These are phyloP conservation scores for Corbicula japonica DNA, from an alignment of 2,888 invertebrate genomes.

Conservation along the genomic window DNA sequence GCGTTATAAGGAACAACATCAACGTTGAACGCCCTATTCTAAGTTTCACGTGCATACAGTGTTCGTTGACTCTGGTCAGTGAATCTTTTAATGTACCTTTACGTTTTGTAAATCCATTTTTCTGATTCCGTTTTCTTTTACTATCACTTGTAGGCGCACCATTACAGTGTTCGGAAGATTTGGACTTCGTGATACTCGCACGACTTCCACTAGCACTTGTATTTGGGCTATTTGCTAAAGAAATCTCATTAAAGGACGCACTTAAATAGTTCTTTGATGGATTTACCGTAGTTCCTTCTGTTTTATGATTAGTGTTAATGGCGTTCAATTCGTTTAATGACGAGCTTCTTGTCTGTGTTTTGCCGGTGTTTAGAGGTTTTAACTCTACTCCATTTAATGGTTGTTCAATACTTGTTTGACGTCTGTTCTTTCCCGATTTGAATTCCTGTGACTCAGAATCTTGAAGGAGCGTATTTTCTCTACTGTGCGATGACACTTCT, in stretches of 20 bases:
- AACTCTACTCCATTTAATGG: too few species aligned
- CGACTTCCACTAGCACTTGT: neutral
- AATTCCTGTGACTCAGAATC: constrained; percentile 13
- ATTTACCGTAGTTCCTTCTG: neutral
- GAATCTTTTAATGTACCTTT: neutral
- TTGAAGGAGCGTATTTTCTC: constrained; percentile 9
- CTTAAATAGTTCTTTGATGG: neutral
- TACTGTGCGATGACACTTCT: neutral
- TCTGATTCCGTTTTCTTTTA: neutral
- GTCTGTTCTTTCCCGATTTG: neutral
- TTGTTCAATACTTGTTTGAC: too few species aligned
- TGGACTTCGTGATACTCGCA: neutral
- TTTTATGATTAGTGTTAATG: neutral
- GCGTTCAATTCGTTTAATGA: too few species aligned
- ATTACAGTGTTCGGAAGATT: neutral
- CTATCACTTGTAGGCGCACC: neutral
- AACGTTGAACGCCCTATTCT: constrained; percentile 68
- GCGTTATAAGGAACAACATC: constrained; percentile 73
- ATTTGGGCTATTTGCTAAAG: neutral
- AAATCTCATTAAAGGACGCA: neutral
- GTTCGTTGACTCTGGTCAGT: neutral
- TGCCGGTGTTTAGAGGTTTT: too few species aligned
- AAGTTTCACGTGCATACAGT: constrained; percentile 12
- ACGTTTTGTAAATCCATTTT: neutral
- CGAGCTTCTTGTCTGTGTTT: too few species aligned